Percentiles rank a stretch among this genome's conserved stretches.
Conservation (phyloP, 2,888 invertebrate genomes). For the Adelognathus sp. region DNA sequence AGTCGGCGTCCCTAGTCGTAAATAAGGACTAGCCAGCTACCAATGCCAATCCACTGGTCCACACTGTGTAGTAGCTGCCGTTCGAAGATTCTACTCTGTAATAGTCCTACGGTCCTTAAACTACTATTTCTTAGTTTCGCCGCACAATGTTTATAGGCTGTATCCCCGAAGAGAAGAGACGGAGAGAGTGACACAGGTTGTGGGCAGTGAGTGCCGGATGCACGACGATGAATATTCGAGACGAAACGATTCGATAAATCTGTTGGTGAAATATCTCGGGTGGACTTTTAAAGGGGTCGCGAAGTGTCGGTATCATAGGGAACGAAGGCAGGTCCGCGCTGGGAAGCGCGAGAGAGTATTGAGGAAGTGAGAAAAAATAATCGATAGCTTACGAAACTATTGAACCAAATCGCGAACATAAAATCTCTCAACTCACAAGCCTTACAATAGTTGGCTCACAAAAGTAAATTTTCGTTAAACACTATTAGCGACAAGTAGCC, state of each 20-base stretch:
- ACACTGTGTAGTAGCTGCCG: slow-evolving; percentile 56
- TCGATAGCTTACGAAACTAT: not conserved
- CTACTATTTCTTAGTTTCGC: not conserved
- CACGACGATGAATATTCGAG: slow-evolving; percentile 11
- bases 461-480: too few relatives aligned
- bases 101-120: slow-evolving; percentile 9
- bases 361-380: not conserved
- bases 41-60: slow-evolving; percentile 73
- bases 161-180: slow-evolving; percentile 18
- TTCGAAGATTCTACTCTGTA: slow-evolving; percentile 23
- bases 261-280: not conserved
- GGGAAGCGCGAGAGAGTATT: not conserved
- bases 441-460: too few relatives aligned
- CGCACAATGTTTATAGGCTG: slow-evolving; percentile 32
- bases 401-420: too few relatives aligned
- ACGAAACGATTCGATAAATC: slow-evolving; percentile 23
- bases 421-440: too few relatives aligned
- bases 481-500: too few relatives aligned
- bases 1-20: slow-evolving; percentile 75
- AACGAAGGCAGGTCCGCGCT: not conserved
- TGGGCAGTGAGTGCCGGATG: slow-evolving; percentile 1
- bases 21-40: slow-evolving; percentile 76
- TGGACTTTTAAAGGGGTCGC: not conserved
- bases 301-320: not conserved
- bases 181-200: not conserved